Evolutionary conservation across 2,888 invertebrate genomes (phyloP).

Genomic region (Stenchaetothrips biformis): DNA sequence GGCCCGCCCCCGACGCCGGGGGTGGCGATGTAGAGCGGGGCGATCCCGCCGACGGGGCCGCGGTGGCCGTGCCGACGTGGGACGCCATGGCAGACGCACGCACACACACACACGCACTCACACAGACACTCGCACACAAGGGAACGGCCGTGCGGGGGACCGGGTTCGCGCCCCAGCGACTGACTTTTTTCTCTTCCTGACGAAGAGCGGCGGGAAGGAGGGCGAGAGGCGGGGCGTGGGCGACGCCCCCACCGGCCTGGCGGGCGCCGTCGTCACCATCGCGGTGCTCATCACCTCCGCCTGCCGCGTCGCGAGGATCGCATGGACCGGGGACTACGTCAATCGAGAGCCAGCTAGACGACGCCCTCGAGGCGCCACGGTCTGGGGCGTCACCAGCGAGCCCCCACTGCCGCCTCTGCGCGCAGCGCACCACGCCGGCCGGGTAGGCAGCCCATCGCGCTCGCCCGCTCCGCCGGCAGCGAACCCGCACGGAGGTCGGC

Average conservation of each 20-base stretch:
- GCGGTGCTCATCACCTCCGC: not conserved
- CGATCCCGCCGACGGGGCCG: constrained; percentile 28
- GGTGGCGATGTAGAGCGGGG: constrained; percentile 42
- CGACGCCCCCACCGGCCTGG: no score
- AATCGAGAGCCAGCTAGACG: no score
- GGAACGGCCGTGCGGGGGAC: not conserved
- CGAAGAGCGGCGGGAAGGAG: no score
- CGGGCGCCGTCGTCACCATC: no score
- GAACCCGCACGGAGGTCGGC: no score
- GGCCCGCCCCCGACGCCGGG: constrained; percentile 38
- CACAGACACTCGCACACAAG: not conserved
- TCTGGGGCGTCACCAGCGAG: not conserved
- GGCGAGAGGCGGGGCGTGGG: no score
- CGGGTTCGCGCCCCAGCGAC: no score
- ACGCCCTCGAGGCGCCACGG: no score
- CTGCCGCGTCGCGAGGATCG: not conserved
- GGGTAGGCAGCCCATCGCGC: not conserved
- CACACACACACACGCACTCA: not conserved
- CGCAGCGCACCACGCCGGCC: not conserved
- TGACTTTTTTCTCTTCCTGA: no score
- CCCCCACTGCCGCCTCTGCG: not conserved
- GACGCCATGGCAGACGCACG: constrained; percentile 48
- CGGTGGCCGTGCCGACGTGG: constrained; percentile 39
- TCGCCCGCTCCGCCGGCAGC: no score
- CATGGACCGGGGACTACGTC: no score